Conservation (phyloP, 2,113 vertebrate species). For the Eurypyga helias region DNA sequence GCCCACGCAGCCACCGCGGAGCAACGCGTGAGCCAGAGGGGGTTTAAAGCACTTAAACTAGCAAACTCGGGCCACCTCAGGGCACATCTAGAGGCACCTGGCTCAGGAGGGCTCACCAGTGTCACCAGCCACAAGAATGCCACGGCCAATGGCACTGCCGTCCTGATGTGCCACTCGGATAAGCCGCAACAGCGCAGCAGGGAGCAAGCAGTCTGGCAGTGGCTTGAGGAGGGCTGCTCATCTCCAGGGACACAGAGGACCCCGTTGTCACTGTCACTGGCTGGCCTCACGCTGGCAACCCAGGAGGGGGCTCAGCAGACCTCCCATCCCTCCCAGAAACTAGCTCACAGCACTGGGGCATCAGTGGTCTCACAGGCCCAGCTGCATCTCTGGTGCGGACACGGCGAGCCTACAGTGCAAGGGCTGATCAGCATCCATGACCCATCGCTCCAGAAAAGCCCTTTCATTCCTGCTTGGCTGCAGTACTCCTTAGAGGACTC, state of each 20-base stretch:
- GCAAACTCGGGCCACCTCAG: rapidly evolving
- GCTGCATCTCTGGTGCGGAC: background rate
- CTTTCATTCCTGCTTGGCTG: background rate
- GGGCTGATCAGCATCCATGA: rapidly evolving
- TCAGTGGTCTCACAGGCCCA: rapidly evolving
- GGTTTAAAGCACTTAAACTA: background rate
- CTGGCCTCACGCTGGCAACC: background rate
- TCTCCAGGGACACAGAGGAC: background rate
- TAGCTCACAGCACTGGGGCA: background rate
- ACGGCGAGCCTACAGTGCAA: rapidly evolving
- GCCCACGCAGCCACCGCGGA: background rate
- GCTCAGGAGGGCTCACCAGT: background rate
- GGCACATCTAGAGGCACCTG: background rate
- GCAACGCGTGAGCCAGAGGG: rapidly evolving
- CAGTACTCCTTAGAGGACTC: background rate
- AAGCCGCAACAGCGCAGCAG: background rate
- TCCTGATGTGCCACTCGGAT: rapidly evolving
- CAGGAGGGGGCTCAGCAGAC: background rate
- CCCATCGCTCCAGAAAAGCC: background rate
- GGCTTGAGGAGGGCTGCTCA: background rate
- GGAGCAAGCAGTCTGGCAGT: rapidly evolving
- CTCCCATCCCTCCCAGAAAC: background rate
- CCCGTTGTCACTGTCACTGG: rapidly evolving
- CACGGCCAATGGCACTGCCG: rapidly evolving
- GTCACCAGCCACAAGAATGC: background rate